Percentiles rank a stretch among this genome's conserved stretches.
These are phyloP conservation scores for Puma concolor DNA, from an alignment of 2,113 vertebrate genomes.

Conservation along the genomic window DNA sequence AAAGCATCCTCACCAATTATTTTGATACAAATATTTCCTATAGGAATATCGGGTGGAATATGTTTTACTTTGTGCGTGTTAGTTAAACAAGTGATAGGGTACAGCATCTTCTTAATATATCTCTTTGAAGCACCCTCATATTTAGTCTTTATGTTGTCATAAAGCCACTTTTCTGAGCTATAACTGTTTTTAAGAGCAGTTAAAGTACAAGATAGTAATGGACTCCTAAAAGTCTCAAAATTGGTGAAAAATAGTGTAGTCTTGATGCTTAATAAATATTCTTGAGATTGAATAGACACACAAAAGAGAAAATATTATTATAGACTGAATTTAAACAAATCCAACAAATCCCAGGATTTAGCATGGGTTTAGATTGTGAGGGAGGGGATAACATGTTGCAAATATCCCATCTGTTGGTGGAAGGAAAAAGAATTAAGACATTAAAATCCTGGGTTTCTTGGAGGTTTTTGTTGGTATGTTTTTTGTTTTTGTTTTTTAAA, in stretches of 20 bases:
- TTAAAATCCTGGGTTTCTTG: neutral
- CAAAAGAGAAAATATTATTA: neutral
- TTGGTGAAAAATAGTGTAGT: neutral
- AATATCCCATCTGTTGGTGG: neutral
- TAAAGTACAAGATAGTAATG: neutral
- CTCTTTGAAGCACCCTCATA: neutral
- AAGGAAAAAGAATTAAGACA: neutral
- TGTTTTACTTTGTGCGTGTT: neutral
- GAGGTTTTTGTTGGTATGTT: neutral
- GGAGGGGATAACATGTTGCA: neutral
- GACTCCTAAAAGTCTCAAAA: neutral
- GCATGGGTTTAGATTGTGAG: neutral
- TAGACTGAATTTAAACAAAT: neutral
- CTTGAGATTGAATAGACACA: neutral
- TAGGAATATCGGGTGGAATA: neutral
- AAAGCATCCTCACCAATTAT: neutral
- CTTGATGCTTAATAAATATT: neutral
- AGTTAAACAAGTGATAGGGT: neutral
- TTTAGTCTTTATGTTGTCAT: neutral
- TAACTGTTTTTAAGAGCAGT: neutral
- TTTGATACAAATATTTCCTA: neutral
- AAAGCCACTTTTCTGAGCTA: neutral
- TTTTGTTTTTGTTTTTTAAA: neutral
- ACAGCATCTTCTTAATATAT: neutral
- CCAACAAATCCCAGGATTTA: neutral